Evolutionary conservation across 2,113 vertebrate genomes (phyloP).

Genomic region (Terrapene triunguis): DNA sequence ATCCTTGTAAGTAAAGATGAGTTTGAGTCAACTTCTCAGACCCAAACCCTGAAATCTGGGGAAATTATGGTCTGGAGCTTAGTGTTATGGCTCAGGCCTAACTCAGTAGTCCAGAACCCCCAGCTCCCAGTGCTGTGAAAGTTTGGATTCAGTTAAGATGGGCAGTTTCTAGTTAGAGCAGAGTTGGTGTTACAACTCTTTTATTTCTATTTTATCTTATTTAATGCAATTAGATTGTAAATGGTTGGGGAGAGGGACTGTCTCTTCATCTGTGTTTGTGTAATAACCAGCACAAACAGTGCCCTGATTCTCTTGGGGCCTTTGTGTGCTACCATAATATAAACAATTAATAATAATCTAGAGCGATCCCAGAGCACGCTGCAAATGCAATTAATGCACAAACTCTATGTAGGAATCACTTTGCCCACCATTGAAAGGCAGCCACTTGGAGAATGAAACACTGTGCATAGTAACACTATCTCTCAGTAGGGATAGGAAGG

Average conservation of each 20-base stretch:
- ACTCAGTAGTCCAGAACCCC: not conserved
- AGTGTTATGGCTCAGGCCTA: not conserved
- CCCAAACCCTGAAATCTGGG: not conserved
- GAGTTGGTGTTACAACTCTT: not conserved
- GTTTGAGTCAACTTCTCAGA: not conserved
- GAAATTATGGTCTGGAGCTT: not conserved
- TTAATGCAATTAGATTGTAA: not conserved
- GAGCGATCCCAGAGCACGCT: not conserved
- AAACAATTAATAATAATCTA: not conserved
- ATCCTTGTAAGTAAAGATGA: not conserved
- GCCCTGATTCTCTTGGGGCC: not conserved
- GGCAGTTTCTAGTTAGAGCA: not conserved
- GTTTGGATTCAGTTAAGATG: not conserved
- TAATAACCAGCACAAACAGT: not conserved
- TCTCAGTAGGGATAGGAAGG: not conserved
- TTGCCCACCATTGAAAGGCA: not conserved
- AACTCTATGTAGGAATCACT: rapidly evolving
- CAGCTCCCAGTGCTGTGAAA: not conserved
- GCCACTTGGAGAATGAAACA: not conserved
- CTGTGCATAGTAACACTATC: not conserved
- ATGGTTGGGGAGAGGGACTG: not conserved
- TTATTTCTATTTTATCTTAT: not conserved
- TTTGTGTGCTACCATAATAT: not conserved
- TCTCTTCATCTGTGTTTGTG: not conserved
- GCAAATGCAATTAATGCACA: not conserved